Conservation (phyloP, 2,888 invertebrate genomes). For the Oscheius myriophilus region DNA sequence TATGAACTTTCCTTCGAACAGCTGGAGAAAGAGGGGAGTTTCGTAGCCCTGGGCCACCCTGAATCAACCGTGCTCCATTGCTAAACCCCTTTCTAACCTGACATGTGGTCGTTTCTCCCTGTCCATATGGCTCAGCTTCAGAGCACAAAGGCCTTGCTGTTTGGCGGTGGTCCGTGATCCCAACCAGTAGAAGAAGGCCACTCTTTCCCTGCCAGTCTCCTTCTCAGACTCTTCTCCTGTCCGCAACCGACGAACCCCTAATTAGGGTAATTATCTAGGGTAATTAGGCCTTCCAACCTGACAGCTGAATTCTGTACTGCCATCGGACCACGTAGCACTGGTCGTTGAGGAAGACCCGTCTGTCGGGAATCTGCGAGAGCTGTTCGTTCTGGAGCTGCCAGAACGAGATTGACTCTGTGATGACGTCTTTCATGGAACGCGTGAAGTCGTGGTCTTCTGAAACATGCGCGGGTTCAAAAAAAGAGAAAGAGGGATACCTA, state of each 20-base stretch:
- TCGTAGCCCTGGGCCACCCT: slow-evolving; percentile 51
- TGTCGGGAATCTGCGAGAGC: slow-evolving; percentile 41
- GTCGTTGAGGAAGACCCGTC: slow-evolving; percentile 41
- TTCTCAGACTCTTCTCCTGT: slow-evolving; percentile 46
- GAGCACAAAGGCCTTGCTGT: slow-evolving; percentile 60
- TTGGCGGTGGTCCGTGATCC: slow-evolving; percentile 54
- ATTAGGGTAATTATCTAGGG: not conserved
- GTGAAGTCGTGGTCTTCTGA: slow-evolving; percentile 52
- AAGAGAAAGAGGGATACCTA: not conserved
- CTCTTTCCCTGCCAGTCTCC: slow-evolving; percentile 61
- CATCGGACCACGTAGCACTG: slow-evolving; percentile 63
- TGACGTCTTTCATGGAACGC: slow-evolving; percentile 47
- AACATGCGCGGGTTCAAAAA: not conserved
- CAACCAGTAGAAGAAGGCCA: slow-evolving; percentile 66
- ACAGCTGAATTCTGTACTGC: slow-evolving; percentile 61
- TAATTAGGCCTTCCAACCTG: slow-evolving; percentile 30
- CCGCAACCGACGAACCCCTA: slow-evolving; percentile 51
- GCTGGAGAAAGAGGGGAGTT: slow-evolving; percentile 44
- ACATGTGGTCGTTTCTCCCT: slow-evolving; percentile 47
- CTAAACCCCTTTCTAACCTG: not conserved
- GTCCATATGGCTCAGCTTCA: slow-evolving; percentile 61
- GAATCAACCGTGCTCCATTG: slow-evolving; percentile 21
- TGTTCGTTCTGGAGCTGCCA: slow-evolving; percentile 53
- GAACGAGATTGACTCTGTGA: slow-evolving; percentile 52
- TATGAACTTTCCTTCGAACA: slow-evolving; percentile 36